Conservation (phyloP, 2,113 vertebrate genomes). For the Pluvianellus socialis region DNA sequence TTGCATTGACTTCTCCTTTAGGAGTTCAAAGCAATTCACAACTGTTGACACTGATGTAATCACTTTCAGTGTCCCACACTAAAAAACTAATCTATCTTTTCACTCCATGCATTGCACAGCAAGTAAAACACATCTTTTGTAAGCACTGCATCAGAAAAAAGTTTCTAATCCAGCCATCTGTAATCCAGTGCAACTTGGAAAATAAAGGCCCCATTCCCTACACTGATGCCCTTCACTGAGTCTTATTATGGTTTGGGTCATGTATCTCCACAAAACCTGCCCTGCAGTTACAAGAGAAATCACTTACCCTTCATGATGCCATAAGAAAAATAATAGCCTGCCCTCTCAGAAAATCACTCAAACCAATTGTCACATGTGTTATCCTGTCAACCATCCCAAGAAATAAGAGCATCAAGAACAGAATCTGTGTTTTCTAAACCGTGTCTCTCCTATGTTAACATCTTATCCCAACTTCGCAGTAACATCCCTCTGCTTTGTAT, state of each 20-base stretch:
- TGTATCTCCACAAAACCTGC: constrained; percentile 43
- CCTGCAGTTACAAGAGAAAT: constrained; percentile 48
- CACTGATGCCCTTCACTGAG: background rate
- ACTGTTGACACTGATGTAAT: background rate
- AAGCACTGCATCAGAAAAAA: background rate
- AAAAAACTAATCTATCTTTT: background rate
- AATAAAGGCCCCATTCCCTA: background rate
- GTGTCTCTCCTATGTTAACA: background rate
- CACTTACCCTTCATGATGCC: constrained; percentile 13
- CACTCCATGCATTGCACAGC: background rate
- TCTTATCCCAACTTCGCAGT: background rate
- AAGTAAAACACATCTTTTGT: background rate
- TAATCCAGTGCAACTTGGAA: background rate
- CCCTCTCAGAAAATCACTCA: constrained; percentile 25
- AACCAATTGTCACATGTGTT: background rate
- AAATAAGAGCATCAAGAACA: background rate
- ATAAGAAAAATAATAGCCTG: constrained; percentile 32
- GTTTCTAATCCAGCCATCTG: background rate
- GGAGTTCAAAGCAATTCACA: background rate
- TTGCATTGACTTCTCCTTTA: background rate
- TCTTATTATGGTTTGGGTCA: constrained; percentile 22
- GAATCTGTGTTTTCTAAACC: background rate
- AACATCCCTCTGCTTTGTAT: background rate
- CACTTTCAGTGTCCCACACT: background rate
- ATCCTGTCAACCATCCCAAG: background rate